Evolutionary conservation across 2,888 invertebrate species (phyloP), one percentile per base, ranked within the genome.

Genomic region (Meteorus cinctellus): DNA sequence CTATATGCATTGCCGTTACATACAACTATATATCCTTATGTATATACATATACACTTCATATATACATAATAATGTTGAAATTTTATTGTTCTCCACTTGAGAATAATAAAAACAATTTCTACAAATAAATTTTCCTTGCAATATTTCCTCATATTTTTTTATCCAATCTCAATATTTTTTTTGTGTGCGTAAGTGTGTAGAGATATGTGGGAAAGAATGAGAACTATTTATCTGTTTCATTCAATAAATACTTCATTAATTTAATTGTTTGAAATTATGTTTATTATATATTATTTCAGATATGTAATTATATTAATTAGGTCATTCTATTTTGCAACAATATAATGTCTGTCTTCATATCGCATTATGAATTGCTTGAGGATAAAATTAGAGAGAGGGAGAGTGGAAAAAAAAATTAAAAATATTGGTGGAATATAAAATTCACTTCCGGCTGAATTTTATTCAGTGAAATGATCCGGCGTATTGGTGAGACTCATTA

Each of bases 371-470:
- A 19, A 55, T 55, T 55, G 19, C 55, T 19, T 4, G n/a, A 24
- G 19, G 6, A 19, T 55, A 55, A 55, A 55, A 55, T 55, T 55
- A 19, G 55, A 55, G 6, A 19, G 19, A 19, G n/a, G 4, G n/a
- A 48, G 14, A 6, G 41, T 4, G 8, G 1, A 5, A 45, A 45
- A 45, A 45, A 45, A 45, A 45, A 8, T 14, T 45, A 1, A n/a
- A n/a, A n/a, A n/a, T 48, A 14, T 19, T 41, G 27, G 12, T 14
- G 29, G 16, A 48, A 48, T 24, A 51, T 29, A 66, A 67, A n/a
- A 67, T 67, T 29, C 69, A 69, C 55, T 69, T 69, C 69, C 69
- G 55, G 69, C 24, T 29, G 59, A 19, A 69, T 69, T 19, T 67
- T n/a, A 55, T 34, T 31, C 27, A 69, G 31, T 34, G 55, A 55